Percentiles rank a stretch among this genome's conserved stretches.
Evolutionary conservation across 2,797 vertebrate genomes (phyloP).

Genomic region (Gymnopithys bicolor): DNA sequence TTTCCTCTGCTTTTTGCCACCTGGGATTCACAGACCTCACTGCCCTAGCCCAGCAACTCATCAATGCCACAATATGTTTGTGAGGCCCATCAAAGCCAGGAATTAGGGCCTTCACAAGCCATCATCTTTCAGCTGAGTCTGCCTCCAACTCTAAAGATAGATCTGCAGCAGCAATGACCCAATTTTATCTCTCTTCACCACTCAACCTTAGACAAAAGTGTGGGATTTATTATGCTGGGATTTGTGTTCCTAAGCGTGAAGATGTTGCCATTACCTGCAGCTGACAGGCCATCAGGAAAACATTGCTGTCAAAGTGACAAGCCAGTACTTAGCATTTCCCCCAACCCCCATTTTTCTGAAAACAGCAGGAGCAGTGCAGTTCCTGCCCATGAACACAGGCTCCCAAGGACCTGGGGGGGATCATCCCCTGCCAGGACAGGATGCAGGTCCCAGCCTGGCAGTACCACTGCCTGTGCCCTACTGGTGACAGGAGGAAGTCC

Average conservation of each 20-base stretch:
- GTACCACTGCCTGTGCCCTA: not conserved
- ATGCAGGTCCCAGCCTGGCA: fast-evolving
- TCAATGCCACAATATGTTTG: not conserved
- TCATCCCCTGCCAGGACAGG: not conserved
- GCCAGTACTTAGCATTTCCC: not conserved
- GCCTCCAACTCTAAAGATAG: not conserved
- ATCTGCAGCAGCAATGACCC: not conserved
- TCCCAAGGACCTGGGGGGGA: not conserved
- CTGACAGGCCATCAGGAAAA: constrained; percentile 43
- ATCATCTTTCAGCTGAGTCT: not conserved
- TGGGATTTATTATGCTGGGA: constrained; percentile 45
- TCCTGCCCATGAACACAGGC: not conserved
- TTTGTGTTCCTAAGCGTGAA: not conserved
- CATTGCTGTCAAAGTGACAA: constrained; percentile 51
- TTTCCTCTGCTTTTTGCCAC: not conserved
- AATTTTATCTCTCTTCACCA: constrained; percentile 6
- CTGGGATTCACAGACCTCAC: not conserved
- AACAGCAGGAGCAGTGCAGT: not conserved
- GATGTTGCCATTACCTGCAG: constrained; percentile 40
- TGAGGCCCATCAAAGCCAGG: not conserved
- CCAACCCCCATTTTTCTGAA: not conserved
- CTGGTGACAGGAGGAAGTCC: not conserved
- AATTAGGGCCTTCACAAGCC: constrained; percentile 20
- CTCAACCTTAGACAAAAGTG: not conserved
- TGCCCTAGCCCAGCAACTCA: not conserved